These are phyloP conservation scores for Taenioides sp. DNA, from an alignment of 2,797 vertebrate species.

Conservation along the genomic window DNA sequence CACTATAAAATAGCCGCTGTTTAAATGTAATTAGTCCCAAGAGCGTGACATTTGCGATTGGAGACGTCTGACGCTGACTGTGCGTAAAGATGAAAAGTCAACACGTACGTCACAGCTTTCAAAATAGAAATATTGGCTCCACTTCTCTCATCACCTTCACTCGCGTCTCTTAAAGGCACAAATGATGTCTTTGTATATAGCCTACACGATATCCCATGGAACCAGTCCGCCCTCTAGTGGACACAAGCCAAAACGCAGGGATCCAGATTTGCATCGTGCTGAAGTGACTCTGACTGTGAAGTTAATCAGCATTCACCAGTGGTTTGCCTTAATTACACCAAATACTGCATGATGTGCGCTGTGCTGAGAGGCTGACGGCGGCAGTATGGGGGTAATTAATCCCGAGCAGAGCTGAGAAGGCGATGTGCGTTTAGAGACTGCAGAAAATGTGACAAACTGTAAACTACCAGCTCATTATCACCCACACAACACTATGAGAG, in stretches of 20 bases:
- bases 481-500: neutral
- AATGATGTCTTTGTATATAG: constrained; percentile 22
- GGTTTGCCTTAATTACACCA: constrained; percentile 26
- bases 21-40: constrained; percentile 32
- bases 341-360: constrained; percentile 4
- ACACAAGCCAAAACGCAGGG: constrained; percentile 35
- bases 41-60: constrained; percentile 8
- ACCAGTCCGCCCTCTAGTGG: constrained; percentile 61
- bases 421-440: neutral
- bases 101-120: constrained; percentile 26
- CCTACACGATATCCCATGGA: constrained; percentile 27
- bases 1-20: constrained; percentile 8
- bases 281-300: constrained; percentile 3
- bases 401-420: neutral
- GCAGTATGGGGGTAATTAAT: constrained; percentile 13
- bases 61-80: constrained; percentile 25
- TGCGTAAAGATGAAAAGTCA: constrained; percentile 34
- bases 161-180: constrained; percentile 12
- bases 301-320: constrained; percentile 24
- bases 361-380: constrained; percentile 5
- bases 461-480: neutral
- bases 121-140: neutral
- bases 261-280: neutral
- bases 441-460: neutral
- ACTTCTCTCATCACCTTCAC: neutral